A percentile compares a stretch with the other conserved stretches of the same genome.
Evolutionary conservation across 2,888 invertebrate species (phyloP).

Genomic region (Mantis religiosa): DNA sequence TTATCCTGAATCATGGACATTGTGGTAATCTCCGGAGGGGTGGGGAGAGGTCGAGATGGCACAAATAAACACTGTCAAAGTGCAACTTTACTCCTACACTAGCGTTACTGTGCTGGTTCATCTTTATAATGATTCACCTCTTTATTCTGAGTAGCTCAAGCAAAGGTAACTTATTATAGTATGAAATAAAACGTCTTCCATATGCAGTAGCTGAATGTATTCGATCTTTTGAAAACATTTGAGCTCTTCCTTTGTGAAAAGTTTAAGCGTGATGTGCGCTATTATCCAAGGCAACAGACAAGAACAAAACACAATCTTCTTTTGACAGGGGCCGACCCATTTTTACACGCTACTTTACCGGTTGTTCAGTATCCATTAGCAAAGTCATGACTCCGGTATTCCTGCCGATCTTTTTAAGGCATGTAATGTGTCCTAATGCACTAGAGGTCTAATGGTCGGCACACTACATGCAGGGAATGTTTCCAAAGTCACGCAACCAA

Average conservation of each 20-base stretch:
- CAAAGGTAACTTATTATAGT: too few species aligned
- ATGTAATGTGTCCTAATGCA: not conserved
- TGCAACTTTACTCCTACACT: too few species aligned
- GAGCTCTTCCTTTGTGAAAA: not conserved
- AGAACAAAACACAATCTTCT: not conserved
- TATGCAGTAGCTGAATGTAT: not conserved
- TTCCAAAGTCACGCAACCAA: not conserved
- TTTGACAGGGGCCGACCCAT: not conserved
- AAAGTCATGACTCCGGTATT: not conserved
- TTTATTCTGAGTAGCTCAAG: too few species aligned
- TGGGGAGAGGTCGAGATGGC: too few species aligned
- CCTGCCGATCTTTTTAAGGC: not conserved
- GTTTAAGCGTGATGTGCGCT: not conserved
- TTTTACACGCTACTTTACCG: slow-evolving; percentile 4
- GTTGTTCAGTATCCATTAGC: slow-evolving; percentile 3
- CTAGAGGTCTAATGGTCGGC: not conserved
- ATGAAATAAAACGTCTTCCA: not conserved
- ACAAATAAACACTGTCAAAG: too few species aligned
- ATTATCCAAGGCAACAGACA: not conserved
- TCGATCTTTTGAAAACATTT: not conserved
- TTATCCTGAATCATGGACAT: too few species aligned
- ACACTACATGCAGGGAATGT: not conserved
- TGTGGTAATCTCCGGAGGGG: too few species aligned
- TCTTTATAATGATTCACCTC: too few species aligned
- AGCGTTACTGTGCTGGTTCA: too few species aligned